Percentiles rank a stretch among this genome's conserved stretches.
phyloP scores from a whole-genome alignment of 2,113 vertebrate genomes.

The Ursus arctos region DNA sequence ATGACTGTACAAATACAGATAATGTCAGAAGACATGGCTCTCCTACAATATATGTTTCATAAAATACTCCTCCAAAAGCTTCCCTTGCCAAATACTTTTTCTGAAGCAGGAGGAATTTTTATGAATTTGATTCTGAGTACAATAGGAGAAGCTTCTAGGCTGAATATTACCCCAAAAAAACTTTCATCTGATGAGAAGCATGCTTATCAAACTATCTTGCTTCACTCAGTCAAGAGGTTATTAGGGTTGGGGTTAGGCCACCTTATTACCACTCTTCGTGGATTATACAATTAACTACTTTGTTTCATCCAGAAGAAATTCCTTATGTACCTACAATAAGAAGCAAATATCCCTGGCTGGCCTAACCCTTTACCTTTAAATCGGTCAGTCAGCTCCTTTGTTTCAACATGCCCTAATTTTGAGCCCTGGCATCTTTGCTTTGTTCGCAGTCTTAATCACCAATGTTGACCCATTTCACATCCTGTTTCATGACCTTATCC shows the following conservation, averaged over 20 bases:
- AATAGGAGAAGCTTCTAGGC: not conserved
- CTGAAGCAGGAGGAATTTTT: not conserved
- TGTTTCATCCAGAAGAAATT: constrained; percentile 5
- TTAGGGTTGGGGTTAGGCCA: not conserved
- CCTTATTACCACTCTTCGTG: not conserved
- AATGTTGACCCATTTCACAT: not conserved
- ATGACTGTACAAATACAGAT: not conserved
- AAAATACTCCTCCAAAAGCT: not conserved
- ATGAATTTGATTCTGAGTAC: not conserved
- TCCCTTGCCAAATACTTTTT: constrained; percentile 11
- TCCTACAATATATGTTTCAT: not conserved
- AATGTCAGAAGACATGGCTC: not conserved
- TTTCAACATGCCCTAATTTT: not conserved
- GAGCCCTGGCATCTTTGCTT: not conserved
- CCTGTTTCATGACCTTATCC: not conserved
- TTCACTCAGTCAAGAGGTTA: not conserved
- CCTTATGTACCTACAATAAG: not conserved
- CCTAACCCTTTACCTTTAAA: not conserved
- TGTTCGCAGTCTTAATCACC: not conserved
- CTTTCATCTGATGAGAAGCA: not conserved
- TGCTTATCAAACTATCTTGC: not conserved
- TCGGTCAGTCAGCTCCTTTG: not conserved
- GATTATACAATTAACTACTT: not conserved
- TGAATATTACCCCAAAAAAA: not conserved
- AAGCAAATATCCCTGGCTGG: not conserved